Evolutionary conservation across 2,888 invertebrate genomes (phyloP), one percentile per base, ranked within the genome.

Genomic region (Tridacna crocea): DNA sequence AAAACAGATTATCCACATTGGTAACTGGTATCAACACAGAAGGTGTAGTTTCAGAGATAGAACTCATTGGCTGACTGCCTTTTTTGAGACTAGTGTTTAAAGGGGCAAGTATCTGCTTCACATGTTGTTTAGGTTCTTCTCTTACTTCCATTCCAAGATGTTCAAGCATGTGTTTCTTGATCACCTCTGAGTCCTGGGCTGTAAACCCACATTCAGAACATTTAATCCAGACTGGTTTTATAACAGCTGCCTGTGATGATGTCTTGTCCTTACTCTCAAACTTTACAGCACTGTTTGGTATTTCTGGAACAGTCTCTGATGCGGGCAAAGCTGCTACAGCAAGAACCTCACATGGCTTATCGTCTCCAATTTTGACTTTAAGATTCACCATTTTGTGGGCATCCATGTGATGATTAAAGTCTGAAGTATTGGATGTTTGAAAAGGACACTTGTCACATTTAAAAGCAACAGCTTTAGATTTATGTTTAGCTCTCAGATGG

Each of bases 141-240:
- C 22, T 10, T 10, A 65, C 48, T 17, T 65, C 65, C 63, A 65
- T 65, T 26, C 65, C 65, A 19, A 93, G 84, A 76, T 93, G 93
- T 15, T 87, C 84, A 81, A 91, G 88, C 92, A 93, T 91, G 76
- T 94, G 94, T 22, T 88, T 80, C 75, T 88, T 89, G 81, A 94
- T 90, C 2, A 87, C 76, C 27, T 91, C 89, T 13, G 90, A 87
- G 46, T 90, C 88, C 24, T 87, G 84, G 13, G 92, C 91, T 8
- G 91, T 90, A 84, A 92, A 93, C 15, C 94, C 93, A 89, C 94
- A 94, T 77, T 91, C 93, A 0, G 93, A 90, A 80, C 93, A 94
- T 80, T 93, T 92, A 46, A 93, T 88, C 75, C 91, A 88, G 13
- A 93, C 84, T 70, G 85, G 84, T 72, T 87, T 85, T 24, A 88